Evolutionary conservation across 2,888 invertebrate genomes (phyloP).

Genomic region (Baronia brevicornis): DNA sequence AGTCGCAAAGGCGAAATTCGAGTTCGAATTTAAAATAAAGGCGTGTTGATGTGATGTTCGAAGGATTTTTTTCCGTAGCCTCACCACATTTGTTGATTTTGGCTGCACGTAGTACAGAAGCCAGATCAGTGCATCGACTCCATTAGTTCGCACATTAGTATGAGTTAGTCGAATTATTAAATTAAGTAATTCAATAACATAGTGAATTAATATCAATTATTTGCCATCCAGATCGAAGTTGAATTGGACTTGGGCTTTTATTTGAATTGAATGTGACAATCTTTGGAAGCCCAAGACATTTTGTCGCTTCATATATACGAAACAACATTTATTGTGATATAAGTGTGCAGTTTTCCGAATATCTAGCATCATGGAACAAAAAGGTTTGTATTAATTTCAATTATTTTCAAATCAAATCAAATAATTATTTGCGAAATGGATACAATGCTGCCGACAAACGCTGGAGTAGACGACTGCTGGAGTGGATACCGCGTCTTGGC

Average conservation of each 20-base stretch:
- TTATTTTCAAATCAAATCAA: no score
- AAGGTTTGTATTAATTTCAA: no score
- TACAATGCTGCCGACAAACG: no score
- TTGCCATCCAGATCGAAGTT: slow-evolving; percentile 39
- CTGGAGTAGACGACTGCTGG: no score
- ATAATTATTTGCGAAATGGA: no score
- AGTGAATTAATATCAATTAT: slow-evolving; percentile 68
- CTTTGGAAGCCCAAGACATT: slow-evolving; percentile 25
- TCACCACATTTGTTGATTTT: slow-evolving; percentile 49
- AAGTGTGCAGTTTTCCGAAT: slow-evolving; percentile 16
- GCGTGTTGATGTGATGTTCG: slow-evolving; percentile 42
- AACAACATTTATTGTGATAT: slow-evolving; percentile 14
- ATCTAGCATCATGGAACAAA: no score
- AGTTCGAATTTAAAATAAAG: slow-evolving; percentile 26
- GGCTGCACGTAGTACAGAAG: slow-evolving; percentile 43
- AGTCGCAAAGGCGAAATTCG: slow-evolving; percentile 32
- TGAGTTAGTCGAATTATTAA: slow-evolving; percentile 72
- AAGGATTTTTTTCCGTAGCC: slow-evolving; percentile 44
- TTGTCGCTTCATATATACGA: slow-evolving; percentile 6
- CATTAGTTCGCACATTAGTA: slow-evolving; percentile 73
- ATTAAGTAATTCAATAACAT: slow-evolving; percentile 74
- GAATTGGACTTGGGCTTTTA: slow-evolving; percentile 38
- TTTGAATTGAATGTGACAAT: slow-evolving; percentile 50
- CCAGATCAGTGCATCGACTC: slow-evolving; percentile 65
- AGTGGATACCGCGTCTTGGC: no score